Base-by-base conservation (phyloP, 1,140 invertebrate species). In the Fopius arisanus region DNA sequence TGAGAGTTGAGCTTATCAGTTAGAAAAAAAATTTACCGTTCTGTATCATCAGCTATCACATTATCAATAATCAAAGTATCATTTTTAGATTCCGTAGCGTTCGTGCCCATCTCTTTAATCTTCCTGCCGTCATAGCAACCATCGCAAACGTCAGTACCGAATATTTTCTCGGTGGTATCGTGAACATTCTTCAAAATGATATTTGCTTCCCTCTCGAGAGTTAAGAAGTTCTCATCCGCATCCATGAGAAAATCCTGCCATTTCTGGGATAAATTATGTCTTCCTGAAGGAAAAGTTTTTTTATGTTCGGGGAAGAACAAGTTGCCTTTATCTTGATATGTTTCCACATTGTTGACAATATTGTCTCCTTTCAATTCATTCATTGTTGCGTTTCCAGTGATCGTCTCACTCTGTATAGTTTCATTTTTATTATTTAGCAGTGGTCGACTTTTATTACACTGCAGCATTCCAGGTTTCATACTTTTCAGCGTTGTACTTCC, bases 61-160 rank as follows among this genome's bases (percentile, higher is more conserved):
- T 76, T 77, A 5, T 83, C 80, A 9, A 84, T 76, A 9, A 80
- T 65, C 16, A 76, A 12, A 23, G 79, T 77, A 1, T 80, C 78
- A 5, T 40, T 40, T 63, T 82, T 80, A 0, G 68, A 81, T 37
- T 75, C 66, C 4, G 78, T 78, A 9, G 68, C 75, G 23, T 74
- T 79, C 9, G 78, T 14, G 6, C 81, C 59, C 16, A 77, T 37
- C 28, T 84, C 85, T 37, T 66, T 76, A 0, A 75, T 81, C 72
- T 87, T 79, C 65, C 80, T 77, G 69, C 84, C 86, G 0, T 76
- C 63, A 31, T 85, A 86, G 29, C 85, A 86, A 54, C 66, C 74
- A 31, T 84, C 82, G n/a, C 85, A 87, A 5, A 51, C 67, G 0
- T 66, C 74, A 4, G 23, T 67, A 21, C 79, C 76, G 12, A 78